Evolutionary conservation across 2,113 vertebrate species (phyloP).

Genomic region (Equus przewalskii): DNA sequence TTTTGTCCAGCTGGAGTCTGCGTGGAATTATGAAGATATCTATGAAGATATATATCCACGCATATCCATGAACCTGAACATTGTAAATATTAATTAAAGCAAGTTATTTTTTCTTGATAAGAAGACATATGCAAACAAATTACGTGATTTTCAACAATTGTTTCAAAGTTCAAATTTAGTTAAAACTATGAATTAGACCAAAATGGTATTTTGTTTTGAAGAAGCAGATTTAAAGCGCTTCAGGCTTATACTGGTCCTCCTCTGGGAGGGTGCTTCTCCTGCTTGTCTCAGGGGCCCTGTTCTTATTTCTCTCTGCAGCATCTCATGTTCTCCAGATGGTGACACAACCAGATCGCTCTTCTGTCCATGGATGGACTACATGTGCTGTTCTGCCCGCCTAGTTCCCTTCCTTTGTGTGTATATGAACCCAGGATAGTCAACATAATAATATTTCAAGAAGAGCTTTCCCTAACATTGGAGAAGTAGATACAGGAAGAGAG

Average conservation of each 20-base stretch:
- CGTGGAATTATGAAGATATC: not conserved
- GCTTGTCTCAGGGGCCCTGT: not conserved
- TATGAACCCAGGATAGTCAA: not conserved
- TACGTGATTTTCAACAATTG: conserved; percentile 8
- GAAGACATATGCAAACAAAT: not conserved
- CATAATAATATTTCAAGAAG: not conserved
- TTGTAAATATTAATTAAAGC: conserved; percentile 52
- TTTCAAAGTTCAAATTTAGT: conserved; percentile 37
- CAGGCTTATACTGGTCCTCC: not conserved
- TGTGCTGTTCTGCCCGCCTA: not conserved
- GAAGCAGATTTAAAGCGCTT: not conserved
- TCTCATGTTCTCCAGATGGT: not conserved
- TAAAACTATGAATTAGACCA: conserved; percentile 13
- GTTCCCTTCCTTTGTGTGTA: not conserved
- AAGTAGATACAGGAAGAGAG: not conserved
- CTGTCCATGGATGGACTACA: not conserved
- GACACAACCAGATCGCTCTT: not conserved
- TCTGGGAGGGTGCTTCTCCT: not conserved
- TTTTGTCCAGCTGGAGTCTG: not conserved
- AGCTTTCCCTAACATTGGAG: not conserved
- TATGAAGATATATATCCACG: not conserved
- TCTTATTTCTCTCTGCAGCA: conserved; percentile 4
- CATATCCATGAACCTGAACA: not conserved
- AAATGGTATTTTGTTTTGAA: conserved; percentile 60
- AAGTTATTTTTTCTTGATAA: conserved; percentile 32